These are phyloP conservation scores for Meganola albula DNA, from an alignment of 2,888 invertebrate species.

Conservation along the genomic window DNA sequence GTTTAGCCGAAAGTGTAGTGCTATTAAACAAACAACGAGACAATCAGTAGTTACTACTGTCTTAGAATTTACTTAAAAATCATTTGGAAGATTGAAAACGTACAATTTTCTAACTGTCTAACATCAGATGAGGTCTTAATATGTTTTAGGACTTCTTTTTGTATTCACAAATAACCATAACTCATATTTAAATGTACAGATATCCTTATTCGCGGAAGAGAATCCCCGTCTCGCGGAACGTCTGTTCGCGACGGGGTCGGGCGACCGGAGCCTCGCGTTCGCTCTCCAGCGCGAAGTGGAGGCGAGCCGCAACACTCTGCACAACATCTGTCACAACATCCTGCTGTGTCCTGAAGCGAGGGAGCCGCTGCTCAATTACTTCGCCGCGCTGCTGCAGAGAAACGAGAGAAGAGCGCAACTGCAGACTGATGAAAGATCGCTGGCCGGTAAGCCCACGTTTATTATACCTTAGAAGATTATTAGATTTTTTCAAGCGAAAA, in stretches of 20 bases:
- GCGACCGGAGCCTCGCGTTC: slow-evolving; percentile 82
- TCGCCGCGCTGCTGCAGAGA: slow-evolving; percentile 85
- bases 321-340: slow-evolving; percentile 89
- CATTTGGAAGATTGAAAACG: too few species aligned
- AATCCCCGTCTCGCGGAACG: slow-evolving; percentile 92
- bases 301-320: slow-evolving; percentile 84
- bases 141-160: too few species aligned
- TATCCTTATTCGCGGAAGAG: slow-evolving; percentile 95
- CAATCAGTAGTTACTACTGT: too few species aligned
- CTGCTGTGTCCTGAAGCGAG: slow-evolving; percentile 89
- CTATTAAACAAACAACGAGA: too few species aligned
- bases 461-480: too few species aligned
- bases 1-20: too few species aligned
- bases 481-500: too few species aligned
- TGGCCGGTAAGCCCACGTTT: slow-evolving; percentile 81
- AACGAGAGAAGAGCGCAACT: slow-evolving; percentile 94
- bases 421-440: slow-evolving; percentile 90
- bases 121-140: too few species aligned
- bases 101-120: too few species aligned
- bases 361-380: slow-evolving; percentile 86
- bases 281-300: slow-evolving; percentile 89
- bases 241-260: slow-evolving; percentile 74
- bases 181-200: too few species aligned
- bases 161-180: too few species aligned
- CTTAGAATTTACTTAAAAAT: too few species aligned